Percentiles rank a stretch among this genome's conserved stretches.
Conservation (phyloP, 2,888 invertebrate species). For the Macropis europaea region DNA sequence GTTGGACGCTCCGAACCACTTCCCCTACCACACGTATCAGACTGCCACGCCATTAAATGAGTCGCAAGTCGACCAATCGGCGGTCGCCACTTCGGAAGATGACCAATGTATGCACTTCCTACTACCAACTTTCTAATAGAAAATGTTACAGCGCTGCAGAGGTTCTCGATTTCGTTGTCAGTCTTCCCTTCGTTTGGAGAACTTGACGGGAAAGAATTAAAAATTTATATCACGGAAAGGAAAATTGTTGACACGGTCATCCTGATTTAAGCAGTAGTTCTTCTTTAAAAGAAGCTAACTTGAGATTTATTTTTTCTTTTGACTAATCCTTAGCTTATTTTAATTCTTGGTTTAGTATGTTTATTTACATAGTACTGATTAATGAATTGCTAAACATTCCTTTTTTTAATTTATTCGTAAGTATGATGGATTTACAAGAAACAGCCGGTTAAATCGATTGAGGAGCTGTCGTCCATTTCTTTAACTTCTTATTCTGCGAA, state of each 20-base stretch:
- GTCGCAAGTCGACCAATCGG: conserved; percentile 20
- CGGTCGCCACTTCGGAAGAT: conserved; percentile 14
- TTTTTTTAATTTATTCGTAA: no score
- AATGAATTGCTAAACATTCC: no score
- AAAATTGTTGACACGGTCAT: no score
- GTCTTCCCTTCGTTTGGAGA: background rate
- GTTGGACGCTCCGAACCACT: conserved; percentile 8
- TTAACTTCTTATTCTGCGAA: conserved; percentile 12
- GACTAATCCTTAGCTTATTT: no score
- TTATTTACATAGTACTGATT: no score
- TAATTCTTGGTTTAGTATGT: no score
- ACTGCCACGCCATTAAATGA: conserved; percentile 21
- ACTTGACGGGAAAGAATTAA: background rate
- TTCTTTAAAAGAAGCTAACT: no score
- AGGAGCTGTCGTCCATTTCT: background rate
- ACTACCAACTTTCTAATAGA: background rate
- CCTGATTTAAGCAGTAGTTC: no score
- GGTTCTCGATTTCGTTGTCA: background rate
- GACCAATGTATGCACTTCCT: conserved; percentile 12
- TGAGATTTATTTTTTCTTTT: no score
- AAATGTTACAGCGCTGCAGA: background rate
- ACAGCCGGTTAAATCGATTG: background rate
- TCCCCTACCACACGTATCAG: background rate
- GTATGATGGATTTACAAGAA: background rate
- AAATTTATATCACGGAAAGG: no score